Base-by-base conservation (phyloP, 1,140 invertebrate genomes). In the Aplysia californica region DNA sequence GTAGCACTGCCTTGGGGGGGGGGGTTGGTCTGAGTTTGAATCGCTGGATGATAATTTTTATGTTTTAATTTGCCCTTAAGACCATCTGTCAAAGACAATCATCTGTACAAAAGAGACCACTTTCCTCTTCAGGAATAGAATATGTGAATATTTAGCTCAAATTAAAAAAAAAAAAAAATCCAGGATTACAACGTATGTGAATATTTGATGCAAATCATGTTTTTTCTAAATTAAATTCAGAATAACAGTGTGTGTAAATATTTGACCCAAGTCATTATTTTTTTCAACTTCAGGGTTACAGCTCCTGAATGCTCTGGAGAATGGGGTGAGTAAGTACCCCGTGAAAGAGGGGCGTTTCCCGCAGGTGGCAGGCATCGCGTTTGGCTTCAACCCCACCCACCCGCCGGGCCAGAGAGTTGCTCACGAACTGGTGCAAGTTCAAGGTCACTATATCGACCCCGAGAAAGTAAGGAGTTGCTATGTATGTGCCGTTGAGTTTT, bases 291-390 rank as follows among this genome's bases (percentile, higher is more conserved):
- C n/a, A 90, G 95, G 95, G 0, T 86, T 92, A 61, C 91, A 93
- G 59, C 89, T 97, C 29, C 88, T 95, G 68, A 89, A 92, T 79
- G 94, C 94, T 0, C 87, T 97, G 74, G 96, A 97, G 88, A 97
- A 97, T 86, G 92, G 93, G 29, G 93, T 94, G 44, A 93, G 92
- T 1, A 92, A 93, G 82, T 96, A 95, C 87, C 95, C 95, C 0
- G 94, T 93, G 83, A 88, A 95, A 29, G 95, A 96, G 87, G 95
- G 95, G 6, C 88, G 95, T 44, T 96, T 96, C 88, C 94, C 94
- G 0, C 93, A 96, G 75, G 86, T 90, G 31, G 92, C 95, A 0
- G 96, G 96, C 38, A 89, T 97, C 3, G 93, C 92, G 75, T 97
- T 97, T 90, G 94, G 93, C 0, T 97, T 97, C 90, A 93, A 97